These are phyloP conservation scores for Rhingia campestris DNA, from an alignment of 2,888 invertebrate species.

Conservation along the genomic window DNA sequence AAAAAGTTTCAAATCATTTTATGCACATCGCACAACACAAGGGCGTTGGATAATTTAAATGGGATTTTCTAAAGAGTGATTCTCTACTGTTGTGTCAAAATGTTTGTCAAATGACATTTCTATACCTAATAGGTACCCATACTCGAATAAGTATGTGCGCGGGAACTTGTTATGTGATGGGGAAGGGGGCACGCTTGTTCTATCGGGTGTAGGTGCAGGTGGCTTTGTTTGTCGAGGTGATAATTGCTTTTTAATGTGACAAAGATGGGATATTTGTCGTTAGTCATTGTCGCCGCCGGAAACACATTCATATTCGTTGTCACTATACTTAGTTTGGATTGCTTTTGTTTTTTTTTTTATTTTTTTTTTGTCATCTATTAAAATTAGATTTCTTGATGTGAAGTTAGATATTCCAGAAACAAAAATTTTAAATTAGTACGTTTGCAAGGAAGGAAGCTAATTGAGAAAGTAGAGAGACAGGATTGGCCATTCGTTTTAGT, in stretches of 20 bases:
- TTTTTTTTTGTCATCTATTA: conserved; percentile 23
- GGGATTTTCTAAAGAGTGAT: conserved; percentile 42
- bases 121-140: not conserved
- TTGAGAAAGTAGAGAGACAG: too few species aligned
- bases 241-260: conserved; percentile 74
- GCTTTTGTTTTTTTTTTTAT: not conserved
- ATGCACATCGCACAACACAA: conserved; percentile 68
- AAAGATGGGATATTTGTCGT: conserved; percentile 48
- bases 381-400: conserved; percentile 44
- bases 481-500: too few species aligned
- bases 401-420: conserved; percentile 8
- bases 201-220: conserved; percentile 29
- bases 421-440: not conserved
- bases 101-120: conserved; percentile 44
- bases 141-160: not conserved
- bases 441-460: too few species aligned
- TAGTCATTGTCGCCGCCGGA: conserved; percentile 43
- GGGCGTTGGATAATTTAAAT: conserved; percentile 55
- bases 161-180: conserved; percentile 26
- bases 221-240: conserved; percentile 57
- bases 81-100: conserved; percentile 28
- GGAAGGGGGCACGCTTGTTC: not conserved
- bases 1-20: conserved; percentile 47
- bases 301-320: conserved; percentile 50
- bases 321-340: conserved; percentile 21